Percentiles rank a stretch among this genome's conserved stretches.
Conservation (phyloP, 2,797 vertebrate species). For the Enteromius thamalakanensis region DNA sequence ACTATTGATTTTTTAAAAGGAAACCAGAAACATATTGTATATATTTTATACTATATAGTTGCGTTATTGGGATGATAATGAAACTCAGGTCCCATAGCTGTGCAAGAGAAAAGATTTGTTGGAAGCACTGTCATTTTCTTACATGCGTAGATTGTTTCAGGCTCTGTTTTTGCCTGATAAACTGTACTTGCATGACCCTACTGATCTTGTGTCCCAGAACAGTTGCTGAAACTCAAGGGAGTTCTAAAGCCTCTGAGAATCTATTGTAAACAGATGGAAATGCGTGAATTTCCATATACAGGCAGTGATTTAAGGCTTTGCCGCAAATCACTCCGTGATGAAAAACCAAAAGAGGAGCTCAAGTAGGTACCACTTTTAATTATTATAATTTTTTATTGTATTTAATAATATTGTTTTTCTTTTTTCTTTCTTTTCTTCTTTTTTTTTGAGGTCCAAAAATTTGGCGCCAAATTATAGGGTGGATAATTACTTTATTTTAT, state of each 20-base stretch:
- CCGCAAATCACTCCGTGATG: constrained; percentile 70
- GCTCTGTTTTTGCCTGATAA: neutral
- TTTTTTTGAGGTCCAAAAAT: too few species aligned
- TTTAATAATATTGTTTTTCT: too few species aligned
- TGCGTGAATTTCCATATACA: constrained; percentile 79
- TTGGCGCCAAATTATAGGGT: neutral
- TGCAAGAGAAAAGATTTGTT: too few species aligned
- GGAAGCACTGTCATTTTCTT: too few species aligned
- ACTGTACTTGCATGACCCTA: neutral
- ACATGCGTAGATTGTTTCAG: neutral
- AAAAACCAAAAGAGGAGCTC: constrained; percentile 77
- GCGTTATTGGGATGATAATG: too few species aligned
- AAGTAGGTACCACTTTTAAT: constrained; percentile 70
- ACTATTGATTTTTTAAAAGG: neutral
- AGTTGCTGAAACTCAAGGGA: constrained; percentile 34
- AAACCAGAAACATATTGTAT: neutral
- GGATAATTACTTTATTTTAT: neutral
- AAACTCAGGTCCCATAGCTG: too few species aligned
- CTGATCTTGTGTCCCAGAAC: constrained; percentile 36
- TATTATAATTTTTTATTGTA: too few species aligned
- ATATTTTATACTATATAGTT: too few species aligned
- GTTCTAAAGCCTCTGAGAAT: constrained; percentile 80
- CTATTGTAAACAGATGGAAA: constrained; percentile 85
- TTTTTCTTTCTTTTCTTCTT: too few species aligned
- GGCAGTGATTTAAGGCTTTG: constrained; percentile 73